These are phyloP conservation scores for Rallus crepitans DNA, from an alignment of 2,797 vertebrate genomes.

Conservation along the genomic window DNA sequence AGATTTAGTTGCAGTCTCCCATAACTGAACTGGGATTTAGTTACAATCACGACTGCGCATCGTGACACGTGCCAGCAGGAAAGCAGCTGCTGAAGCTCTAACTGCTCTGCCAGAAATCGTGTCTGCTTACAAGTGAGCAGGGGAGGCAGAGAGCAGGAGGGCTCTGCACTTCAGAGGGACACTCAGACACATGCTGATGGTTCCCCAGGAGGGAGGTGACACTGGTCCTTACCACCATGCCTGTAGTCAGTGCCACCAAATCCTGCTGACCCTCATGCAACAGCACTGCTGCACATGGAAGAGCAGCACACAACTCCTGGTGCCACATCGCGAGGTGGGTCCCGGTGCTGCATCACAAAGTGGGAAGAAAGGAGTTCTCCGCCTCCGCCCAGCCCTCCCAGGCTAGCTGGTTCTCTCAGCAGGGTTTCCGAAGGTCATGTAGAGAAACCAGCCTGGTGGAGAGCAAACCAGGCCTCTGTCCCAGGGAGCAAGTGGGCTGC, in stretches of 20 bases:
- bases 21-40: not conserved
- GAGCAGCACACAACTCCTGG: fast-evolving
- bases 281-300: not conserved
- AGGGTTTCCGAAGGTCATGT: not conserved
- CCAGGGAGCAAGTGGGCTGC: not conserved
- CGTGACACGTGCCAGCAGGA: fast-evolving
- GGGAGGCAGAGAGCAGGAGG: not conserved
- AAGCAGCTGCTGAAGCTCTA: not conserved
- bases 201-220: not conserved
- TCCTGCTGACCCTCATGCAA: not conserved
- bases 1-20: not conserved
- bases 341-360: fast-evolving
- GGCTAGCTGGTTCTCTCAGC: not conserved
- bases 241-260: fast-evolving
- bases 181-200: not conserved
- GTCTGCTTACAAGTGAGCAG: fast-evolving
- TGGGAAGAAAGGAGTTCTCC: fast-evolving
- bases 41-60: not conserved
- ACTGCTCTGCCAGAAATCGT: fast-evolving
- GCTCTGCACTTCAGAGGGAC: not conserved
- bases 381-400: not conserved
- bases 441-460: not conserved
- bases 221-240: not conserved
- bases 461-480: not conserved
- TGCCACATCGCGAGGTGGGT: too few relatives aligned